Evolutionary conservation across 2,888 invertebrate species (phyloP), one percentile per base, ranked within the genome.

Genomic region (Pristionchus exspectatus): DNA sequence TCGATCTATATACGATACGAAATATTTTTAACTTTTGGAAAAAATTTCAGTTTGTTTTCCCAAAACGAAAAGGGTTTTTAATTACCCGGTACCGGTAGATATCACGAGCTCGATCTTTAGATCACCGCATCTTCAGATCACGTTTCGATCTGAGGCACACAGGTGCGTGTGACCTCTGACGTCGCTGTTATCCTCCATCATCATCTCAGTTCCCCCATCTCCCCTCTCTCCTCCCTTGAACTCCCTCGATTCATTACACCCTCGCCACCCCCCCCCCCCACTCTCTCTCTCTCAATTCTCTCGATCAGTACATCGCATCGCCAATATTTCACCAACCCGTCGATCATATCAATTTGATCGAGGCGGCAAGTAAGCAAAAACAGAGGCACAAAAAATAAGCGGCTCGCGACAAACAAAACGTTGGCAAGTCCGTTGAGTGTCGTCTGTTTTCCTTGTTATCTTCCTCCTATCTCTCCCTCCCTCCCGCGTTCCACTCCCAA

Each of bases 321-420:
- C 27, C 87, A 44, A 81, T 81, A 81, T 81, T 81, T 27, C 38
- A 27, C 81, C 50, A 77, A 24, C 74, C 27, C n/a, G 16, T 54
- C 81, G 81, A 81, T 81, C 81, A 81, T 81, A 81, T 81, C 81
- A 54, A 77, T 81, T 54, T 33, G 2, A 77, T 44, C 38, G 38
- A 0, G 5, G 9, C 0, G 44, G 74, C 33, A 21, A 38, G 77
- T 10, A 77, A 77, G 38, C 38, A 77, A 77, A 24, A 27, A 77
- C 38, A 77, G 30, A 44, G 24, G 44, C 33, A 10, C 24, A 54
- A 81, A 81, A n/a, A 54, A 54, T 9, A 24, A 38, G 74, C 30
- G 74, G 50, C 63, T 10, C 56, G 56, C 56, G 81, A 54, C 74
- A 74, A 74, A 74, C 74, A 74, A 74, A 74, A 74, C 72, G 63